A percentile compares a stretch with the other conserved stretches of the same genome.
Conservation (phyloP, 2,797 vertebrate species). For the Setipinna tenuifilis region DNA sequence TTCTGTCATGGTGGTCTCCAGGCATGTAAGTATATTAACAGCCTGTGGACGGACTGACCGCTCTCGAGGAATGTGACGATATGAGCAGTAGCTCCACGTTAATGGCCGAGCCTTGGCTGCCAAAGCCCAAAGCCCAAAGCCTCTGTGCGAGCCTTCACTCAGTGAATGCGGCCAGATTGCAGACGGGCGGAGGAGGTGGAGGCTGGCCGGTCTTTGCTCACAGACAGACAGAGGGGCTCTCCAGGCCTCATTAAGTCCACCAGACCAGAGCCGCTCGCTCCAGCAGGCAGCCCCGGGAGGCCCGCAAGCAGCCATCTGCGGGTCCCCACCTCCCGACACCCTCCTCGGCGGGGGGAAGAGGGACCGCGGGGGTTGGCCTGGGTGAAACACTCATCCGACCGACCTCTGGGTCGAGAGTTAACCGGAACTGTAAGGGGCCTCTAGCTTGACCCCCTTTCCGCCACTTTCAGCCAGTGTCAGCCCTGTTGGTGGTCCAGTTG, state of each 20-base stretch:
- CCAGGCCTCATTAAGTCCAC: conserved; percentile 1
- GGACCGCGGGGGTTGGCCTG: neutral
- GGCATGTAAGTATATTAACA: neutral
- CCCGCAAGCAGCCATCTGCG: neutral
- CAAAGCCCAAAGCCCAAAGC: neutral
- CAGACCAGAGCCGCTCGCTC: neutral
- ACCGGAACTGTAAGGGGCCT: neutral
- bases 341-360: neutral
- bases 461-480: too few relatives aligned
- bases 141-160: neutral
- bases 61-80: neutral
- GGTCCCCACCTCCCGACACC: neutral
- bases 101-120: neutral
- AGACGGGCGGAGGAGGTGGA: neutral
- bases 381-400: too few relatives aligned
- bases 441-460: neutral
- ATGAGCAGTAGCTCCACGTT: neutral
- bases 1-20: neutral
- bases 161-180: neutral
- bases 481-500: too few relatives aligned
- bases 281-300: neutral
- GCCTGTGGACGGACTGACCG: neutral
- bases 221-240: conserved; percentile 12
- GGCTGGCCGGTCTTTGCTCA: neutral
- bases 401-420: neutral